Base-by-base conservation (phyloP, 2,888 invertebrate genomes). In the Physocephala rufipes region DNA sequence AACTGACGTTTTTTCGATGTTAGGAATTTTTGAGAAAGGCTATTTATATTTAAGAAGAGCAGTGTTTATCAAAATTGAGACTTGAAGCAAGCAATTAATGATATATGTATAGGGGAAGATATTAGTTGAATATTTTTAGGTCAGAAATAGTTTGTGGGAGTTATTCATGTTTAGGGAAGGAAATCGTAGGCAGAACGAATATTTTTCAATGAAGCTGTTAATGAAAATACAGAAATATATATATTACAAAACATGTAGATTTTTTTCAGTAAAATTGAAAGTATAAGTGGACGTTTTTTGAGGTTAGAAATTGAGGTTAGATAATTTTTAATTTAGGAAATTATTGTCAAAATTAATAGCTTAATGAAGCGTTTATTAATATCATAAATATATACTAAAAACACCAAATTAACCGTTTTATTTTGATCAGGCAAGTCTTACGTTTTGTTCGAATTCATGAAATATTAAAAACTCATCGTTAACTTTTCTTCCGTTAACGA, bases 371-470 rank as follows among this genome's bases (percentile, higher is more conserved):
- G n/a, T n/a, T n/a, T n/a, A n/a, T n/a, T n/a, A n/a, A n/a, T n/a
- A n/a, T n/a, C n/a, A n/a, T n/a, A n/a, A n/a, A n/a, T n/a, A n/a
- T n/a, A n/a, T n/a, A n/a, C n/a, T n/a, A n/a, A n/a, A n/a, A n/a
- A n/a, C n/a, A n/a, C n/a, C n/a, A n/a, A n/a, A n/a, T n/a, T n/a
- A 47, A 47, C 47, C 47, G 47, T 47, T 16, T 47, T 47, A 47
- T 15, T 12, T 15, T 16, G 1, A 16, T 47, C 12, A 16, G 12
- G 47, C 12, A 47, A 47, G 16, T 15, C n/a, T 49, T 49, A 5
- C 13, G 5, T 49, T 49, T 19, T 49, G 5, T 49, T n/a, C 19
- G 49, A 19, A 49, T 49, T 13, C 49, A 49, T 47, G 13, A 47
- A 1, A 15, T 47, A 12, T 15, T 47, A 47, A 47, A 47, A 47